phyloP scores from a whole-genome alignment of 2,113 vertebrate species.

The Protobothrops flavoviridis region DNA sequence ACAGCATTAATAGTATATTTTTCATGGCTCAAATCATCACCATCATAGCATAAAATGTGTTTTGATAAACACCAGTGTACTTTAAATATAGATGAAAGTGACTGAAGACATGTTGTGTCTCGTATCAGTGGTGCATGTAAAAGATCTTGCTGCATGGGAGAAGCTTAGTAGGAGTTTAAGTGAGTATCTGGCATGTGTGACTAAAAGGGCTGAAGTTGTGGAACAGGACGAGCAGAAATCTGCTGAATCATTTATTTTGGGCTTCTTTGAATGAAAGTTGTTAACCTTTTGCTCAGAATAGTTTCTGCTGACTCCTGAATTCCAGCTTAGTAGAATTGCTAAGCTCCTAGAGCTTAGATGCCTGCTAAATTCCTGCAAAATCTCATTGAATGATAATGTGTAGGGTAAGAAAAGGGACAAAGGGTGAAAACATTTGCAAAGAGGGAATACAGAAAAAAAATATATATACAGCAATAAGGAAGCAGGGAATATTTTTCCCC shows the following conservation, averaged over 20 bases:
- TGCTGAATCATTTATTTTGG: not conserved
- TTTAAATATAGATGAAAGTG: conserved; percentile 20
- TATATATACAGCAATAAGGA: not conserved
- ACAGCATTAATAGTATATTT: conserved; percentile 28
- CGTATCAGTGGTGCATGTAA: conserved; percentile 28
- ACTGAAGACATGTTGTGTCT: conserved; percentile 31
- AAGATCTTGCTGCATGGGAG: conserved; percentile 23
- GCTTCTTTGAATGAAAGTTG: conserved; percentile 33
- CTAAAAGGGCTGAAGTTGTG: conserved; percentile 13
- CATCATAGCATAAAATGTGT: conserved; percentile 40
- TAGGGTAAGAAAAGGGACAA: not conserved
- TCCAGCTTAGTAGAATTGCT: not conserved
- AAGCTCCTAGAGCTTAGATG: not conserved
- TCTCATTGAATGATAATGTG: not conserved
- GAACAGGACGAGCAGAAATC: conserved; percentile 26
- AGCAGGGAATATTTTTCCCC: not conserved
- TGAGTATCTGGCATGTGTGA: not conserved
- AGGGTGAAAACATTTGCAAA: not conserved
- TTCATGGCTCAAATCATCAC: conserved; percentile 40
- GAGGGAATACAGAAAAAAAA: not conserved
- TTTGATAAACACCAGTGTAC: conserved; percentile 34
- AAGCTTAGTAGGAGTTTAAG: conserved; percentile 28
- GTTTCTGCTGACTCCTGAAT: not conserved
- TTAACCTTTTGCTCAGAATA: not conserved
- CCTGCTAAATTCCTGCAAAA: not conserved